phyloP scores from a whole-genome alignment of 2,113 vertebrate genomes.

The Salvator merianae region DNA sequence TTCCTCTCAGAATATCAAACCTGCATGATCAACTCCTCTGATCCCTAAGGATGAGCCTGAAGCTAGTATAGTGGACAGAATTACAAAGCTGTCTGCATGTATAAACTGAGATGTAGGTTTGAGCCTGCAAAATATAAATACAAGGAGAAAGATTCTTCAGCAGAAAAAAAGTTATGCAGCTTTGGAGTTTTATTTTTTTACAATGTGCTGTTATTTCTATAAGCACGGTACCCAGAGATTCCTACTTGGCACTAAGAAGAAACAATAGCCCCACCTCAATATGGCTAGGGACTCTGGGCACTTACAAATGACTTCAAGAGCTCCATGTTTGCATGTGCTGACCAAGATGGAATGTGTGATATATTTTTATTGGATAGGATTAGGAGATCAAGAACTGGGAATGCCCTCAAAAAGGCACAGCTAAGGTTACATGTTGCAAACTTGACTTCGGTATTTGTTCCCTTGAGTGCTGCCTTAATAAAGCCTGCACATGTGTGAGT shows the following conservation, averaged over 20 bases:
- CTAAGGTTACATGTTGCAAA: slow-evolving; percentile 38
- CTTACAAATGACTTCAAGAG: not conserved
- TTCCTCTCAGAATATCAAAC: not conserved
- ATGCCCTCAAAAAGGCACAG: slow-evolving; percentile 24
- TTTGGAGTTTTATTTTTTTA: not conserved
- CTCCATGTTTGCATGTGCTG: slow-evolving; percentile 18
- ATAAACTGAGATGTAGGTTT: not conserved
- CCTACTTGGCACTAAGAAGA: slow-evolving; percentile 8
- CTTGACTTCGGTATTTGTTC: slow-evolving; percentile 25
- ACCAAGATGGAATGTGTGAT: slow-evolving; percentile 22
- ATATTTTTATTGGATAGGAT: slow-evolving; percentile 38
- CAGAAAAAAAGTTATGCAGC: not conserved
- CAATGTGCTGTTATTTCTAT: slow-evolving; percentile 6
- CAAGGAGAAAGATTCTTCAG: not conserved
- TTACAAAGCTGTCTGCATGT: not conserved
- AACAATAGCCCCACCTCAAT: slow-evolving; percentile 16
- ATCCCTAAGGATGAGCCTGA: not conserved
- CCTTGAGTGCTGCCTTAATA: slow-evolving; percentile 33
- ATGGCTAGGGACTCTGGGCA: slow-evolving; percentile 7
- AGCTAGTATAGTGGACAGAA: not conserved
- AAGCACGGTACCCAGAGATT: not conserved
- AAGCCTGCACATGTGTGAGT: not conserved
- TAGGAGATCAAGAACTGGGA: slow-evolving; percentile 25
- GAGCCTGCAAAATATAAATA: not conserved
- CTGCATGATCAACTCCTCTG: not conserved